A percentile compares a stretch with the other conserved stretches of the same genome.
phyloP scores from a whole-genome alignment of 2,888 invertebrate species.

The Torymus aiolomorphi region DNA sequence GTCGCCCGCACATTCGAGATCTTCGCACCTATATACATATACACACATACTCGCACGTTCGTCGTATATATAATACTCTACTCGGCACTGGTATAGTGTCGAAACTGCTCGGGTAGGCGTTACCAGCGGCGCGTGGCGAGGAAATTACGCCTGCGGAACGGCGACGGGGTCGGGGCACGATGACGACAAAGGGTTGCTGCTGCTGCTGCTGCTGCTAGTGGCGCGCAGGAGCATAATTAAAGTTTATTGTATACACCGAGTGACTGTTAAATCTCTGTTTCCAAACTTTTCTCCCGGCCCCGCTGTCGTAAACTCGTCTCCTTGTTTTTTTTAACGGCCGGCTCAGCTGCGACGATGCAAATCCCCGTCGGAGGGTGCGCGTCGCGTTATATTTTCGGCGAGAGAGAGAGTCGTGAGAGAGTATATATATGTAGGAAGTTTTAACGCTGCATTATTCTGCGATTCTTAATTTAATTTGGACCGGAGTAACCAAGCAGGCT shows the following conservation, averaged over 20 bases:
- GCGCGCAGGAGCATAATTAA: slow-evolving; percentile 40
- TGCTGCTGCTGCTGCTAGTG: neutral
- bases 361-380: too few relatives aligned
- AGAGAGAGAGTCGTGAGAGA: too few relatives aligned
- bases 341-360: too few relatives aligned
- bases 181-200: neutral
- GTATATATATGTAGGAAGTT: too few relatives aligned
- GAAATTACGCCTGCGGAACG: slow-evolving; percentile 46
- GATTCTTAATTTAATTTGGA: too few relatives aligned
- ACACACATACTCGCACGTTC: too few relatives aligned
- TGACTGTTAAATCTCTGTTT: slow-evolving; percentile 43
- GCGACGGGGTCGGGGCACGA: neutral
- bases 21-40: too few relatives aligned
- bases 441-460: too few relatives aligned
- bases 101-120: slow-evolving; percentile 11
- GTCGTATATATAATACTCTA: neutral
- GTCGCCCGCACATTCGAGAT: too few relatives aligned
- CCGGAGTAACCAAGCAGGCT: neutral
- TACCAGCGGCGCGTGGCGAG: slow-evolving; percentile 19
- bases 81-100: neutral
- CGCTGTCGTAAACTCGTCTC: too few relatives aligned
- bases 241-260: slow-evolving; percentile 41
- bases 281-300: slow-evolving; percentile 9
- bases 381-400: too few relatives aligned
- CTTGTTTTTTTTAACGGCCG: too few relatives aligned